Evolutionary conservation across 37 sponge, comb jelly and placozoan species (phyloP), one percentile per base, ranked within the genome.

Genomic region (Sycon ciliatum): DNA sequence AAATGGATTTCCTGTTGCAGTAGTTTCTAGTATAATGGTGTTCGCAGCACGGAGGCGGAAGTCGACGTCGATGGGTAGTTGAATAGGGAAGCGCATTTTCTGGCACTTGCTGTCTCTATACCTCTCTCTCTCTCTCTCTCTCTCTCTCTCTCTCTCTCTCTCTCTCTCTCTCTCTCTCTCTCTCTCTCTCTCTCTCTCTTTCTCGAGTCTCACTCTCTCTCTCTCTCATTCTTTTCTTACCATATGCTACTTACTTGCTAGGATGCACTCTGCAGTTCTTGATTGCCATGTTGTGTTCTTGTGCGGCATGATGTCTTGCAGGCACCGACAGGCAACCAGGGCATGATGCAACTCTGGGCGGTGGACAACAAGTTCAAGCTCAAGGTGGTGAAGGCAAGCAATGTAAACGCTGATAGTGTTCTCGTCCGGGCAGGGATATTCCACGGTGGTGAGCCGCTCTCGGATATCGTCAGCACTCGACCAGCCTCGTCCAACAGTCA

Each of bases 401-500:
- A 89, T 71, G 70, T 78, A 64, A 89, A 84, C 35, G 73, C 78
- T 36, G 42, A 72, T n/a, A n/a, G n/a, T n/a, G 68, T 90, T 42
- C 85, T 73, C 65, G 81, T 93, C 31, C 66, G 73, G 18, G 86
- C 89, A 38, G 78, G 73, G 9, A 56, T 93, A 39, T 88, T 85
- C 54, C 89, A 93, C 68, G 94, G 94, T 7, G 83, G 71, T 37
- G 86, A 87, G 29, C 32, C 83, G 9, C 65, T 93, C 28, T 85
- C 83, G 70, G 58, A 18, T 27, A 34, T 40, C 0, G 74, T 65
- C 22, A 52, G 39, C 38, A 84, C 87, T 3, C 38, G 63, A 49
- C n/a, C n/a, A n/a, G 26, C 56, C 7, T 29, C 30, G 29, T 81
- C 72, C 4, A 80, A 74, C 11, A 39, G 20, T 39, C 56, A 73